Evolutionary conservation across 2,888 invertebrate species (phyloP).

Genomic region (Cephus pygmeus): DNA sequence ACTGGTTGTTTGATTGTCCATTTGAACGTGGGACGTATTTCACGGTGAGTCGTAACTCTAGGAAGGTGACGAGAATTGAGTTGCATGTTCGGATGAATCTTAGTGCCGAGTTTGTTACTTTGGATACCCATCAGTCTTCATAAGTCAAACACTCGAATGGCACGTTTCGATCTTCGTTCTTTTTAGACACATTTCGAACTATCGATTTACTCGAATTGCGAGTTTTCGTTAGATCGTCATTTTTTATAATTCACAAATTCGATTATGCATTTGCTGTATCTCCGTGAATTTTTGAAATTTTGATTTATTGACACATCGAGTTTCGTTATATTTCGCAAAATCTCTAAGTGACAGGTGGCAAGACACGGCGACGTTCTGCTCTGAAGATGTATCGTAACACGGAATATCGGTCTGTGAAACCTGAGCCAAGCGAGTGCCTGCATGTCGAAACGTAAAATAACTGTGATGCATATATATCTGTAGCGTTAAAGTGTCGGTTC

Average conservation of each 20-base stretch:
- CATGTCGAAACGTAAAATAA: not conserved
- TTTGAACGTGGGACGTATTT: not conserved
- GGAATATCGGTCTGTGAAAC: not conserved
- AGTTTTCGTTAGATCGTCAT: not conserved
- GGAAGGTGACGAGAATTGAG: not conserved
- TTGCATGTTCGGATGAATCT: not conserved
- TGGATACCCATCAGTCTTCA: not conserved
- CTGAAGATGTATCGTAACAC: not conserved
- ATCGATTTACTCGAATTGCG: not conserved
- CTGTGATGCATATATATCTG: not conserved
- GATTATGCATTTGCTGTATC: not conserved
- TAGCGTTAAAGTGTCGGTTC: not conserved
- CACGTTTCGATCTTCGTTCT: not conserved
- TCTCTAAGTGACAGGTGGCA: not conserved
- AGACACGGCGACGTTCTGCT: not conserved
- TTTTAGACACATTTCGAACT: not conserved
- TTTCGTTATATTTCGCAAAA: not conserved
- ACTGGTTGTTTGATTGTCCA: not conserved
- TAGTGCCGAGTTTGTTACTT: not conserved
- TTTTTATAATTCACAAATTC: not conserved
- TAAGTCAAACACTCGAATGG: not conserved
- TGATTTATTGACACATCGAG: not conserved
- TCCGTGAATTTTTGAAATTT: not conserved
- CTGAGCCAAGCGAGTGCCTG: not conserved
- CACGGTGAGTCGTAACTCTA: not conserved